Conservation (phyloP, 2,113 vertebrate genomes). For the Cricetomys ansorgei region DNA sequence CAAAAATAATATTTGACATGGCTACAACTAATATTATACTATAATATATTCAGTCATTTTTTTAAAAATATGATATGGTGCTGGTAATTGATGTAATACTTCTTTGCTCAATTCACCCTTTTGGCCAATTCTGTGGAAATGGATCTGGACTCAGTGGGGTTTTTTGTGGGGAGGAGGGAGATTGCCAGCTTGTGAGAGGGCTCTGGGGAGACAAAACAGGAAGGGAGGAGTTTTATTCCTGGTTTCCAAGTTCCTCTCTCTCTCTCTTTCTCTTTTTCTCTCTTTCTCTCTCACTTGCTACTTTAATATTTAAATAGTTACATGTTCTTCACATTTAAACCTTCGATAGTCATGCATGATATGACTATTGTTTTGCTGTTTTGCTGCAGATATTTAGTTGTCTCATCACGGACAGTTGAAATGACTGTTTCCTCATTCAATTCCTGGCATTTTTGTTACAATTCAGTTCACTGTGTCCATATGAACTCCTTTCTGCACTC, state of each 20-base stretch:
- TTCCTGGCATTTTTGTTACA: background rate
- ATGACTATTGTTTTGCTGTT: background rate
- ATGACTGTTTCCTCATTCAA: background rate
- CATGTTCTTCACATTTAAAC: background rate
- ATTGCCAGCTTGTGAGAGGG: background rate
- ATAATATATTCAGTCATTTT: slow-evolving; percentile 8
- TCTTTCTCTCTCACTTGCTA: background rate
- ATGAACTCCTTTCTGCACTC: background rate
- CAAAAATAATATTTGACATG: slow-evolving; percentile 39
- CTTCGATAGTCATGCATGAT: background rate
- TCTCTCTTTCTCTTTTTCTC: background rate
- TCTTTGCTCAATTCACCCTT: background rate
- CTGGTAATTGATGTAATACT: background rate
- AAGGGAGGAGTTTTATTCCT: background rate
- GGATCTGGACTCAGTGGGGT: background rate
- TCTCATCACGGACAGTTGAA: background rate
- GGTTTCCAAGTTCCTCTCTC: background rate
- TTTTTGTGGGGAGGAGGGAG: no score
- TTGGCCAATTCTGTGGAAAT: background rate
- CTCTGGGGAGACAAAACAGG: background rate
- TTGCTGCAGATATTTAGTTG: background rate
- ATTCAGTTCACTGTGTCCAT: background rate
- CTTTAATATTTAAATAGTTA: background rate
- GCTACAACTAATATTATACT: slow-evolving; percentile 8
- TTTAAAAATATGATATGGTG: background rate